Percentiles rank a stretch among this genome's conserved stretches.
Conservation (phyloP, 2,888 invertebrate genomes). For the Noctuana brunneofusca region DNA sequence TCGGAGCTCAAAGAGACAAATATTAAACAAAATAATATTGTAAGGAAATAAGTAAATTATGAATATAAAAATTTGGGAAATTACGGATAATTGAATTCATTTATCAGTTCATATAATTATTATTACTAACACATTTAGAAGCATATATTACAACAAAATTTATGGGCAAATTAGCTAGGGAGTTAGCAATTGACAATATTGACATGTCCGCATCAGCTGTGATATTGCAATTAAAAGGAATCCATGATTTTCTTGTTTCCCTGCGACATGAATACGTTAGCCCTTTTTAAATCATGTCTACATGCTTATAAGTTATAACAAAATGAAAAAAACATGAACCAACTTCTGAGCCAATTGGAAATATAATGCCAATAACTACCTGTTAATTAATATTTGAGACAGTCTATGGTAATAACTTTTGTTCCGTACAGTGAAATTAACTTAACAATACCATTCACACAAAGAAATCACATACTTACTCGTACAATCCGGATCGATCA, state of each 20-base stretch:
- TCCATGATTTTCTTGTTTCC: not conserved
- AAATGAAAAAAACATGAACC: not conserved
- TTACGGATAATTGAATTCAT: too few relatives aligned
- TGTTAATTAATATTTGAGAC: conserved; percentile 14
- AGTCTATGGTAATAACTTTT: conserved; percentile 2
- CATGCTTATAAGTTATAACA: not conserved
- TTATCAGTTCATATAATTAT: not conserved
- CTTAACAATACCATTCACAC: conserved; percentile 16
- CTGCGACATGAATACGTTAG: not conserved
- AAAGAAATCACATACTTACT: conserved; percentile 17
- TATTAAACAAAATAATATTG: conserved; percentile 1
- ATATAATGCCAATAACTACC: conserved; percentile 10
- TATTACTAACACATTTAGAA: not conserved
- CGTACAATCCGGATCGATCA: conserved; percentile 34
- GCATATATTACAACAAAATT: too few relatives aligned
- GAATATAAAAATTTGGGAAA: not conserved
- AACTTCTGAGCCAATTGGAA: not conserved
- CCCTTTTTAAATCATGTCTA: not conserved
- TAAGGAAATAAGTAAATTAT: not conserved
- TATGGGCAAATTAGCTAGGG: too few relatives aligned
- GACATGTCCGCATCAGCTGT: too few relatives aligned
- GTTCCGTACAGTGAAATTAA: conserved; percentile 5
- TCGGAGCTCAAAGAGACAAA: not conserved
- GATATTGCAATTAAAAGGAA: too few relatives aligned
- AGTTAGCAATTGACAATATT: too few relatives aligned